phyloP scores from a whole-genome alignment of 2,113 vertebrate species.

The Ciconia boyciana region DNA sequence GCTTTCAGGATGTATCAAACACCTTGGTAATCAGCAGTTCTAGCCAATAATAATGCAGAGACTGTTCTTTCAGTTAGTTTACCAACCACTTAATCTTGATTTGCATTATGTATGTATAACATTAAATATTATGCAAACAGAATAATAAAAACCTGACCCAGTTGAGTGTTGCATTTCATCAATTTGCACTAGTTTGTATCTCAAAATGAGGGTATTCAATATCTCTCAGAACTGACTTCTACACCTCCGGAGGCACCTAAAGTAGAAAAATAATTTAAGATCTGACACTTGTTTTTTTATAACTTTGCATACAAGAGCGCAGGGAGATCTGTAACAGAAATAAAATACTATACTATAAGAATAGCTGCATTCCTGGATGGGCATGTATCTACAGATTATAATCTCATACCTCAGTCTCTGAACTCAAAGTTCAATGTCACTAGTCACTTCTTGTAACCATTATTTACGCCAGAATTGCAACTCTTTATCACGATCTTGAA shows the following conservation, averaged over 20 bases:
- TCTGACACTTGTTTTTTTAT: background rate
- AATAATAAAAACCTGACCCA: background rate
- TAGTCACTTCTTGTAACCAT: background rate
- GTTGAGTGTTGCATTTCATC: background rate
- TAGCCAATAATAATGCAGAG: background rate
- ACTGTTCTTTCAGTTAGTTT: background rate
- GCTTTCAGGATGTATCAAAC: background rate
- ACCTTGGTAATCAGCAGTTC: background rate
- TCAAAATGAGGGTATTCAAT: background rate
- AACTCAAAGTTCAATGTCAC: background rate
- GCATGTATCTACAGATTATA: background rate
- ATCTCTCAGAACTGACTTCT: background rate
- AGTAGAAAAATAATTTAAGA: background rate
- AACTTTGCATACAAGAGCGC: background rate
- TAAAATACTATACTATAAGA: background rate
- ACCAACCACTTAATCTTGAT: background rate
- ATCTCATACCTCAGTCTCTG: background rate
- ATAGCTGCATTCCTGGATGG: background rate
- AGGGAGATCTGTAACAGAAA: background rate
- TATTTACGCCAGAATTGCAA: background rate
- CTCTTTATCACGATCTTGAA: background rate
- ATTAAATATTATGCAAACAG: background rate
- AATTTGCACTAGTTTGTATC: background rate
- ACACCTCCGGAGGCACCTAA: background rate
- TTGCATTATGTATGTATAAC: background rate